These are phyloP conservation scores for Delichon dasypus DNA, from an alignment of 2,797 vertebrate species.

Conservation along the genomic window DNA sequence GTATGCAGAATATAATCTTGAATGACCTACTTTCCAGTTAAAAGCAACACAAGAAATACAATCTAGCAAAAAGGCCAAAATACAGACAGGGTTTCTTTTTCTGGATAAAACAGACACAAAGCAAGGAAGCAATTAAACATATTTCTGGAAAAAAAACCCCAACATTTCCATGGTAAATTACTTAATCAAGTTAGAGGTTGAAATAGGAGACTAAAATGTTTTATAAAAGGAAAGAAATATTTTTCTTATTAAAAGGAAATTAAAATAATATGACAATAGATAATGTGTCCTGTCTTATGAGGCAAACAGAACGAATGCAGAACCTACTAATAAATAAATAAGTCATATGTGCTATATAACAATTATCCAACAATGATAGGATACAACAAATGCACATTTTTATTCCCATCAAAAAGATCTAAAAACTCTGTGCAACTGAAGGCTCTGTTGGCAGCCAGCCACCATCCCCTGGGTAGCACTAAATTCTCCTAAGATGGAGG, in stretches of 20 bases:
- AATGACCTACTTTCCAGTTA: background rate
- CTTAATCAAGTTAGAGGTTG: background rate
- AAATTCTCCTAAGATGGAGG: background rate
- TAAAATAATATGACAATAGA: background rate
- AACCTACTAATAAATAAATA: constrained; percentile 1
- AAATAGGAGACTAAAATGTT: background rate
- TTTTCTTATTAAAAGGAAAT: constrained; percentile 16
- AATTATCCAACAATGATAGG: background rate
- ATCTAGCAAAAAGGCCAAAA: background rate
- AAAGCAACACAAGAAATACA: background rate
- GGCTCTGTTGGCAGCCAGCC: background rate
- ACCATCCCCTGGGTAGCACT: background rate
- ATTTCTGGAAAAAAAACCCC: background rate
- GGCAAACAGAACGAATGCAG: background rate
- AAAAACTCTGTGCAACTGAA: background rate
- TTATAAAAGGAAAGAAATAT: background rate
- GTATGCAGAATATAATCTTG: background rate
- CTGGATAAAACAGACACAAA: background rate
- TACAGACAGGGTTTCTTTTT: background rate
- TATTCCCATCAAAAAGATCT: background rate
- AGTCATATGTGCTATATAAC: background rate
- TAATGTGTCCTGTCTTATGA: background rate
- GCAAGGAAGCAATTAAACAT: constrained; percentile 10
- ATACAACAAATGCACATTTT: background rate
- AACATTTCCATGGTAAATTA: background rate